Evolutionary conservation across 92 coral and sea anemone genomes (phyloP).

Genomic region (Umimayanthus chanpuru): DNA sequence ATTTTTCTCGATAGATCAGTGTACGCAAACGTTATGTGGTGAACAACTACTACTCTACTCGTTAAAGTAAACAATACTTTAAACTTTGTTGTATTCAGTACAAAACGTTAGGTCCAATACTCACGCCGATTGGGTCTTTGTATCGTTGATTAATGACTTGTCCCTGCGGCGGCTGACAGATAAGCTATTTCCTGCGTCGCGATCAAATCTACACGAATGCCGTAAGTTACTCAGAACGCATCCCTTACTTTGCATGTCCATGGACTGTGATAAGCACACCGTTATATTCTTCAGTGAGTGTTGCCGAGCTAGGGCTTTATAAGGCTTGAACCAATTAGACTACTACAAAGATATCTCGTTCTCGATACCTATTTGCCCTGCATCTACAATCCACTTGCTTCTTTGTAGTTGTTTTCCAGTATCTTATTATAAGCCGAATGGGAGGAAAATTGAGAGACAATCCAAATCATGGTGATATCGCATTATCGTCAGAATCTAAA

Average conservation of each 20-base stretch:
- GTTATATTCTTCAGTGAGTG: too few relatives aligned
- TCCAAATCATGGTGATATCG: not conserved
- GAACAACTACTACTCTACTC: not conserved
- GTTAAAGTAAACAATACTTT: not conserved
- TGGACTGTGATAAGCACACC: not conserved
- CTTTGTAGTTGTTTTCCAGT: not conserved
- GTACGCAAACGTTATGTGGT: not conserved
- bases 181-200: not conserved
- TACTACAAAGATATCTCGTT: not conserved
- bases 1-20: not conserved
- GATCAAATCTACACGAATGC: not conserved
- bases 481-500: not conserved
- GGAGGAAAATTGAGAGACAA: too few relatives aligned
- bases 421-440: too few relatives aligned
- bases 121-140: not conserved
- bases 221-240: not conserved
- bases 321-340: not conserved
- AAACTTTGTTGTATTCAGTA: not conserved
- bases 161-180: not conserved
- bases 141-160: not conserved
- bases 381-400: not conserved
- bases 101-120: conserved; percentile 16
- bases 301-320: not conserved
- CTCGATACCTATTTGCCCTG: not conserved
- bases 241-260: not conserved